Conservation (phyloP, 2,797 vertebrate species). For the Notolepis coatsorum region DNA sequence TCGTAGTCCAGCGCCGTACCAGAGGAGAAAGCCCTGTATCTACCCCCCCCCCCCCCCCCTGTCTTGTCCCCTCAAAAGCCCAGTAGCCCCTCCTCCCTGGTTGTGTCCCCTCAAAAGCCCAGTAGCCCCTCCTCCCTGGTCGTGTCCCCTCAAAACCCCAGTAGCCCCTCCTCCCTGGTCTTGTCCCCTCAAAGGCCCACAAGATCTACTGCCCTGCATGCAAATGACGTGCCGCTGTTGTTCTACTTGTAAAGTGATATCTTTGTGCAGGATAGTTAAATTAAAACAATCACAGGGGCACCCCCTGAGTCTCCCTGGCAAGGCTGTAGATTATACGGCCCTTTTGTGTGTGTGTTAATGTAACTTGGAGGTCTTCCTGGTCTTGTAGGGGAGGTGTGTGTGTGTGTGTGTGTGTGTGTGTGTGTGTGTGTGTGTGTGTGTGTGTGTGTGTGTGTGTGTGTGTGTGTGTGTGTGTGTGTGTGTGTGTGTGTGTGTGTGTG, state of each 20-base stretch:
- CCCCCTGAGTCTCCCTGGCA: constrained; percentile 20
- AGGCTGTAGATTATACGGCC: constrained; percentile 57
- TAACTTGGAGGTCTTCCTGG: constrained; percentile 50
- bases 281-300: constrained; percentile 63
- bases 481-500: too few species aligned
- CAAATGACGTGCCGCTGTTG: constrained; percentile 73
- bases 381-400: constrained; percentile 37
- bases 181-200: constrained; percentile 50
- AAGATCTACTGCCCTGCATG: constrained; percentile 68
- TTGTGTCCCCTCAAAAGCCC: constrained; percentile 53
- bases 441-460: too few species aligned
- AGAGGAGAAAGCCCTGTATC: constrained; percentile 38
- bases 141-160: constrained; percentile 52
- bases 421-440: too few species aligned
- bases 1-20: constrained; percentile 21
- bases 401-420: constrained; percentile 18
- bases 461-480: too few species aligned
- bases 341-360: constrained; percentile 61
- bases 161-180: too few species aligned
- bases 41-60: too few species aligned
- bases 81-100: constrained; percentile 53
- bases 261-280: constrained; percentile 61
- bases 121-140: constrained; percentile 52
- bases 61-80: constrained; percentile 52
- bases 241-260: constrained; percentile 64